Conservation (phyloP, 2,113 vertebrate species). For the Tricholaema leucomelas region DNA sequence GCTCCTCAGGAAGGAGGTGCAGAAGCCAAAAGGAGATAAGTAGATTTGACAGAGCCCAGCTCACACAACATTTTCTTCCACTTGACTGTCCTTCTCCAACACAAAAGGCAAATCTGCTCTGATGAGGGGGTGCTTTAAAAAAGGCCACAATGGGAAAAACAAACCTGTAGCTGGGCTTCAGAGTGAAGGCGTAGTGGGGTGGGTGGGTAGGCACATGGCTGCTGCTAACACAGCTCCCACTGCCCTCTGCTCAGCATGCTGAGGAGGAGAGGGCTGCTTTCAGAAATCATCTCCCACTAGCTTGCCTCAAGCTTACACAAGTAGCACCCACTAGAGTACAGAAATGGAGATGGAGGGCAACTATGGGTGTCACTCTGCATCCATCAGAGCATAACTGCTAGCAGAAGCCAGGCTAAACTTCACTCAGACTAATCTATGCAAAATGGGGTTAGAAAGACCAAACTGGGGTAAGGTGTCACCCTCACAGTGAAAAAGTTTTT, state of each 20-base stretch:
- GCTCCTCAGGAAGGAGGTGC: neutral
- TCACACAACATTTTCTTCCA: neutral
- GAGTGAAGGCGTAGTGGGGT: rapidly evolving
- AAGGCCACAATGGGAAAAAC: neutral
- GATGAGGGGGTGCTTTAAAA: neutral
- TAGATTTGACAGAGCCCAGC: neutral
- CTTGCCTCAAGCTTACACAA: rapidly evolving
- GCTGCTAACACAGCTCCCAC: neutral
- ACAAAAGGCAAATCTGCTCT: conserved; percentile 1
- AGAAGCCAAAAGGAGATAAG: conserved; percentile 1
- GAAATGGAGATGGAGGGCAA: neutral
- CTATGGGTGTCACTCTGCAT: neutral
- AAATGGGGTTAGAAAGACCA: neutral
- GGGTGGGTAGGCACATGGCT: neutral
- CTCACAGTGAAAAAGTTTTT: too few relatives aligned
- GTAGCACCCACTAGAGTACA: rapidly evolving
- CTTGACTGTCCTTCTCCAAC: neutral
- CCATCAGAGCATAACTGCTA: rapidly evolving
- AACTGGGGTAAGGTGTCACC: neutral
- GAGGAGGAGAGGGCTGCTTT: neutral
- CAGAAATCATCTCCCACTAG: neutral
- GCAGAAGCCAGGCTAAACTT: neutral
- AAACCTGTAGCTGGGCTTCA: neutral
- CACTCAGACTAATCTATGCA: neutral
- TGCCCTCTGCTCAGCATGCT: neutral